Percentiles rank a stretch among this genome's conserved stretches.
Conservation (phyloP, 2,113 vertebrate genomes). For the Nerophis ophidion region DNA sequence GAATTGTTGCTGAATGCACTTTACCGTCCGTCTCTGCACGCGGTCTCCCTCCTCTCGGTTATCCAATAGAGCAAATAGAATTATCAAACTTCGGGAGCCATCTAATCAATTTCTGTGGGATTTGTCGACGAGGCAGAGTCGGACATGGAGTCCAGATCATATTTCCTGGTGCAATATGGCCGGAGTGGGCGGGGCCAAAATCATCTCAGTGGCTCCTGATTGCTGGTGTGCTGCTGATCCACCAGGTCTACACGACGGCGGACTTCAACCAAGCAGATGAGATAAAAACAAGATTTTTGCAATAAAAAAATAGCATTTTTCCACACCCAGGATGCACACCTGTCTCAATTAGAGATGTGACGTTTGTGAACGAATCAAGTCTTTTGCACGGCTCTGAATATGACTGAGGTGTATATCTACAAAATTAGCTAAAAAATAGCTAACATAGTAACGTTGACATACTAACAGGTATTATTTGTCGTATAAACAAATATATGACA, state of each 20-base stretch:
- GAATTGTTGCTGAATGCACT: conserved; percentile 67
- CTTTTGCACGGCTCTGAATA: too few species aligned
- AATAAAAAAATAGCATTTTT: background rate
- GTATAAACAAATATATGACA: too few species aligned
- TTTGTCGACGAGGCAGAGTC: conserved; percentile 59
- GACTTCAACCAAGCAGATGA: background rate
- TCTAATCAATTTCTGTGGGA: conserved; percentile 60
- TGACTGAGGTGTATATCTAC: too few species aligned
- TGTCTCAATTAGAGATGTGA: too few species aligned
- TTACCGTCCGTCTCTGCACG: conserved; percentile 35
- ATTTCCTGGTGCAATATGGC: conserved; percentile 40
- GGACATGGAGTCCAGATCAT: conserved; percentile 50
- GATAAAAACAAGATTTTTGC: background rate
- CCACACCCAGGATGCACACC: too few species aligned
- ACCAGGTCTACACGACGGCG: conserved; percentile 28
- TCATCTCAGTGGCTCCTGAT: conserved; percentile 37
- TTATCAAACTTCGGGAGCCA: conserved; percentile 56
- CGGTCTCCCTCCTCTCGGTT: conserved; percentile 42
- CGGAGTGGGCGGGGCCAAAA: conserved; percentile 27
- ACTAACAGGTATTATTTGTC: too few species aligned
- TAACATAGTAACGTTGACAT: too few species aligned
- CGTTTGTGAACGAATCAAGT: too few species aligned
- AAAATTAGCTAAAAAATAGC: too few species aligned
- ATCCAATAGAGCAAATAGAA: conserved; percentile 62
- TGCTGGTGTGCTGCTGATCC: conserved; percentile 8